Evolutionary conservation across 2,113 vertebrate genomes (phyloP).

Genomic region (Grammomys surdaster): DNA sequence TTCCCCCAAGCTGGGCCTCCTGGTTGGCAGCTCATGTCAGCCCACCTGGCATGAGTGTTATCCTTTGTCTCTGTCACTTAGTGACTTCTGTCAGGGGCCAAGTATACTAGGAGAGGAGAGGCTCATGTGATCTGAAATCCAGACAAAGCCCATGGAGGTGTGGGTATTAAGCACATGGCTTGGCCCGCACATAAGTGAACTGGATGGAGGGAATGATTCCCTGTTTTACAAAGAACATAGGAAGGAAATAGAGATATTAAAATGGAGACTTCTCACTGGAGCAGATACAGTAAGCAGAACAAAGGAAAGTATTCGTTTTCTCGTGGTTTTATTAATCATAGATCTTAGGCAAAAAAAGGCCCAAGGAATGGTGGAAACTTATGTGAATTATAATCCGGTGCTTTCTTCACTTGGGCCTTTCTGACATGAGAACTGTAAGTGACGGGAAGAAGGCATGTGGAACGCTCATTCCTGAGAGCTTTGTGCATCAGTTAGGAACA

Average conservation of each 20-base stretch:
- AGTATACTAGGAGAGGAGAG: background rate
- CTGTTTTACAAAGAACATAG: background rate
- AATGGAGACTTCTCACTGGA: background rate
- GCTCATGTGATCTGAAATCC: background rate
- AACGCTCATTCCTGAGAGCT: background rate
- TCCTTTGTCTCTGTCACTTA: background rate
- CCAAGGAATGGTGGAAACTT: background rate
- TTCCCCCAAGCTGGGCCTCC: background rate
- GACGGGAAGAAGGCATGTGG: background rate
- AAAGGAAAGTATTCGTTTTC: slow-evolving; percentile 16
- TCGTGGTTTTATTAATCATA: background rate
- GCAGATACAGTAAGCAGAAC: slow-evolving; percentile 11
- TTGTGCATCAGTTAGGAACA: background rate
- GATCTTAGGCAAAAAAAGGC: slow-evolving; percentile 12
- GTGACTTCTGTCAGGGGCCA: background rate
- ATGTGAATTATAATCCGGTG: background rate
- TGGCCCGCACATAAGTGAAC: background rate
- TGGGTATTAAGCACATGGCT: background rate
- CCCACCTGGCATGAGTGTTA: background rate
- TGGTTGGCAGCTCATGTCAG: background rate
- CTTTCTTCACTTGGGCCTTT: background rate
- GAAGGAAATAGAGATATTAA: background rate
- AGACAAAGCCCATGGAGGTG: rapidly evolving
- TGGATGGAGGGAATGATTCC: background rate
- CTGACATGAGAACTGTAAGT: background rate